Percentiles rank a stretch among this genome's conserved stretches.
Evolutionary conservation across 1,140 invertebrate genomes (phyloP).

Genomic region (Saccostrea echinata): DNA sequence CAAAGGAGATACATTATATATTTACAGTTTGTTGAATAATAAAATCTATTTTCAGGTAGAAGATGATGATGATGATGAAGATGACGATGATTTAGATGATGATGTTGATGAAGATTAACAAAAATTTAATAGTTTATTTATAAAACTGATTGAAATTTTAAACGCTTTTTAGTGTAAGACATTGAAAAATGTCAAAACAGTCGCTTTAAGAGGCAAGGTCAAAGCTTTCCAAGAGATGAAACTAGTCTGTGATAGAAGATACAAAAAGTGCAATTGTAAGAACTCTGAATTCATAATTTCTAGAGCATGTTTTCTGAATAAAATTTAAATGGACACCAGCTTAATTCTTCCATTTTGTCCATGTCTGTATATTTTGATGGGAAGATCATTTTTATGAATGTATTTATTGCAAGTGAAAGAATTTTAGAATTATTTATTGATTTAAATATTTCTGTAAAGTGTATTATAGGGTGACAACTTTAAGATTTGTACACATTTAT

Average conservation of each 20-base stretch:
- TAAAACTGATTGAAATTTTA: neutral
- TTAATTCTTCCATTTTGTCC: neutral
- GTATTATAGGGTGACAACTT: neutral
- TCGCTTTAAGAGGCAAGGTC: neutral
- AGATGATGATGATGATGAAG: slow-evolving; percentile 74
- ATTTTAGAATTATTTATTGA: slow-evolving; percentile 35
- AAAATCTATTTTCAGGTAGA: slow-evolving; percentile 69
- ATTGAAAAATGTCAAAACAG: slow-evolving; percentile 1
- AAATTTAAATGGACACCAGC: neutral
- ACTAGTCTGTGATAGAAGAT: slow-evolving; percentile 15
- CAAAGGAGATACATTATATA: neutral
- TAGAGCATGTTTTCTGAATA: neutral
- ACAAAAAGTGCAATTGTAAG: slow-evolving; percentile 20
- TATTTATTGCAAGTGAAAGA: neutral
- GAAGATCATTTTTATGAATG: neutral
- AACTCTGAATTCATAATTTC: neutral
- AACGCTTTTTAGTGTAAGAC: neutral
- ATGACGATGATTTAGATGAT: slow-evolving; percentile 63
- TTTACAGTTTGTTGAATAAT: slow-evolving; percentile 10
- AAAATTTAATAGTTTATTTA: neutral
- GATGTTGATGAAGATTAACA: slow-evolving; percentile 59
- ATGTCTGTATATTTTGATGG: neutral
- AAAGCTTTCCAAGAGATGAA: neutral
- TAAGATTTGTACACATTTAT: slow-evolving; percentile 1
- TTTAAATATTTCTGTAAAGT: neutral